Conservation (phyloP, 2,113 vertebrate species). For the Corythaixoides concolor region DNA sequence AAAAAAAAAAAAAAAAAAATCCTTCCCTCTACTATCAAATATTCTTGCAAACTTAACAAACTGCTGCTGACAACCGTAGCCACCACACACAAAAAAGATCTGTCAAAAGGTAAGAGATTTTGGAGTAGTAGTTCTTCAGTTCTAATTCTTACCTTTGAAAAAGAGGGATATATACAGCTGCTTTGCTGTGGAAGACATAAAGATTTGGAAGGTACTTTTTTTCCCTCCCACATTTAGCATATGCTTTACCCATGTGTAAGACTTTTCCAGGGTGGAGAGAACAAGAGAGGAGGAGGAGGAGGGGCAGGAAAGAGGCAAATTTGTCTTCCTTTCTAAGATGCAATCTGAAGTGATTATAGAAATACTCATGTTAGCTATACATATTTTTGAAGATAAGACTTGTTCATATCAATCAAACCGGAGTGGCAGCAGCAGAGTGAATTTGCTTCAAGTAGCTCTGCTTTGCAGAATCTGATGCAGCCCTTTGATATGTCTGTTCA, state of each 20-base stretch:
- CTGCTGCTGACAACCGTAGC: not conserved
- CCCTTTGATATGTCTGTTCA: not conserved
- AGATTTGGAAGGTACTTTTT: constrained; percentile 1
- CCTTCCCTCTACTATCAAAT: not conserved
- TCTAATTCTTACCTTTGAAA: not conserved
- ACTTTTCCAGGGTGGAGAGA: not conserved
- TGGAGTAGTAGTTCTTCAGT: not conserved
- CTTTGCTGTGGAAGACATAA: constrained; percentile 9
- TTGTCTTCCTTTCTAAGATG: not conserved
- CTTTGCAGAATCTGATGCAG: not conserved
- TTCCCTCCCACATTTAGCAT: not conserved
- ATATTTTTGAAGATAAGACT: constrained; percentile 55
- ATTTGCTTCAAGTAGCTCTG: constrained; percentile 10
- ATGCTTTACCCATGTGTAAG: not conserved
- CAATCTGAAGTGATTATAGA: constrained; percentile 36
- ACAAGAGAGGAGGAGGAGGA: not conserved
- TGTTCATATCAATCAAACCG: constrained; percentile 36
- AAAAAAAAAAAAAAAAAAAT: not conserved
- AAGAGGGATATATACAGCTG: constrained; percentile 13
- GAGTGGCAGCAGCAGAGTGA: constrained; percentile 18
- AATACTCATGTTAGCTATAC: constrained; percentile 21
- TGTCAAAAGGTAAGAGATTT: not conserved
- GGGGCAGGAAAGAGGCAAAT: not conserved
- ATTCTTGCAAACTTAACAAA: not conserved
- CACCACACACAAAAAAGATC: not conserved